A percentile compares a stretch with the other conserved stretches of the same genome.
Evolutionary conservation across 2,113 vertebrate genomes (phyloP).

Genomic region (Mesembrinibis cayennensis): DNA sequence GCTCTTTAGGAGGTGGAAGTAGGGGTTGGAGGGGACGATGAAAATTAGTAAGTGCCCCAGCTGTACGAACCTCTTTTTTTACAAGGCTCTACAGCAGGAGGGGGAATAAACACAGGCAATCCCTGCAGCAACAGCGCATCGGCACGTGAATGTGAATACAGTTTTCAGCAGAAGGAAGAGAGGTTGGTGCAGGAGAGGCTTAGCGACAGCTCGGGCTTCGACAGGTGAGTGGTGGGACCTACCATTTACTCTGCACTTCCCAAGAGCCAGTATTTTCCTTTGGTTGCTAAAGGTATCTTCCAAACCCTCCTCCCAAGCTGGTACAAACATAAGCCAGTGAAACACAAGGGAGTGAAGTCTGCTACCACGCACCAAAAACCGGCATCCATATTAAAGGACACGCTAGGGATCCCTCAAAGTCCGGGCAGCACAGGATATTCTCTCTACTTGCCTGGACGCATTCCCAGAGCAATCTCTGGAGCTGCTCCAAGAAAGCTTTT

Average conservation of each 20-base stretch:
- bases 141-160: accelerated
- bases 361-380: background rate
- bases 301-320: background rate
- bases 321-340: background rate
- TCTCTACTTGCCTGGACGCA: background rate
- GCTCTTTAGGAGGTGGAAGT: background rate
- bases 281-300: background rate
- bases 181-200: background rate
- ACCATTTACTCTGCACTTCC: background rate
- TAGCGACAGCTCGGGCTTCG: background rate
- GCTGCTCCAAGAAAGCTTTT: constrained; percentile 33
- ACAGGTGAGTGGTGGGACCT: background rate
- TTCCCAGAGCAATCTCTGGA: constrained; percentile 3
- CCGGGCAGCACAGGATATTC: background rate
- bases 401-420: background rate
- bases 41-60: background rate
- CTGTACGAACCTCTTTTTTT: accelerated
- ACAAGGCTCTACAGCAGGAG: background rate
- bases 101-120: background rate
- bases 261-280: background rate
- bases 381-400: background rate
- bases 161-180: background rate
- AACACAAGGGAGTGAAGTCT: background rate
- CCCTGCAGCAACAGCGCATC: background rate
- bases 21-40: background rate